Percentiles rank a stretch among this genome's conserved stretches.
phyloP scores from a whole-genome alignment of 2,888 invertebrate genomes.

The Lamellibrachia columna region DNA sequence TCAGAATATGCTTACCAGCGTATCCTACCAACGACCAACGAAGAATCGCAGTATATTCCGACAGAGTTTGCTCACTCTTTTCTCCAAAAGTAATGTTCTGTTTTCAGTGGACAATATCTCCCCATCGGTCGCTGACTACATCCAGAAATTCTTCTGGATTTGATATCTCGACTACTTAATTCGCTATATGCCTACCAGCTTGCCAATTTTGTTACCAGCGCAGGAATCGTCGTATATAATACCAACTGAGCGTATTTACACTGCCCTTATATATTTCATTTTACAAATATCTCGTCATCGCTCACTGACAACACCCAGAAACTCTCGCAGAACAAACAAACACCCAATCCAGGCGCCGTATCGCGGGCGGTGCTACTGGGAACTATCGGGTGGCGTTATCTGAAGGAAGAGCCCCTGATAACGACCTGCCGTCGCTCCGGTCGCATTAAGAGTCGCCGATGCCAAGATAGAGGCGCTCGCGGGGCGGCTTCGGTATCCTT shows the following conservation, averaged over 20 bases:
- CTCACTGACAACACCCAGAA: background rate
- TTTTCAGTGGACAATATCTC: background rate
- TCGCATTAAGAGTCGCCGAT: background rate
- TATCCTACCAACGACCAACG: no score
- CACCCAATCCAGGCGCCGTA: background rate
- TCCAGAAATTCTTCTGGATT: no score
- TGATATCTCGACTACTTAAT: no score
- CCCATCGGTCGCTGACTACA: no score
- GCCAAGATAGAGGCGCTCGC: conserved; percentile 2
- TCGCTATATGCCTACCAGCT: no score
- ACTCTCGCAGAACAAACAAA: background rate
- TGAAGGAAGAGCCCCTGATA: background rate
- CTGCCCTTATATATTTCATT: no score
- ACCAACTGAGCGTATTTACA: no score
- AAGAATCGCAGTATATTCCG: no score
- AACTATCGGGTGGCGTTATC: background rate
- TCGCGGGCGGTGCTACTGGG: background rate
- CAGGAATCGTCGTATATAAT: no score
- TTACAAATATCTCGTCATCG: background rate
- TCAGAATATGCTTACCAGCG: background rate
- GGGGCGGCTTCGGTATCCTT: background rate
- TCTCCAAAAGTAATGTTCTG: background rate
- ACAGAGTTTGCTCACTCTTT: background rate
- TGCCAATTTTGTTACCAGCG: no score
- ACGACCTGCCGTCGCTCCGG: background rate